A percentile compares a stretch with the other conserved stretches of the same genome.
Conservation (phyloP, 2,113 vertebrate species). For the Spea multiplicata region DNA sequence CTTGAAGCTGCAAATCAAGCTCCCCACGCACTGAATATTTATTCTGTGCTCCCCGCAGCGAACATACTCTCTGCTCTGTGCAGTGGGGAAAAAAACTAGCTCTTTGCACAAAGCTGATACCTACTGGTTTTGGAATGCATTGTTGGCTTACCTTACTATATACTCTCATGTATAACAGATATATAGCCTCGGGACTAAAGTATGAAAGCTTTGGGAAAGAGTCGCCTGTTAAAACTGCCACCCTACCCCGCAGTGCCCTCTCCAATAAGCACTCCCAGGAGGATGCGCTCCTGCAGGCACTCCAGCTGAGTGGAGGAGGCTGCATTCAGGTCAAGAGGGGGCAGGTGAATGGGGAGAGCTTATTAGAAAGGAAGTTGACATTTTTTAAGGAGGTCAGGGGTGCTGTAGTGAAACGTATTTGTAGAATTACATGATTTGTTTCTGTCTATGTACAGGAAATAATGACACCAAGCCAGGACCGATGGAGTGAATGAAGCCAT, state of each 20-base stretch:
- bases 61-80: not conserved
- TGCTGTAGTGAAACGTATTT: not conserved
- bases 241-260: constrained; percentile 28
- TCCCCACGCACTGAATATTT: too few species aligned
- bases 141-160: constrained; percentile 16
- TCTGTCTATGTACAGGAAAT: too few species aligned
- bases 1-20: too few species aligned
- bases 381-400: not conserved
- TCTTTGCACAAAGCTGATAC: not conserved
- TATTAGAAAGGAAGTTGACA: not conserved
- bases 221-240: constrained; percentile 31
- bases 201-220: constrained; percentile 4
- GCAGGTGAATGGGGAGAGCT: constrained; percentile 16
- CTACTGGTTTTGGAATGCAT: constrained; percentile 23
- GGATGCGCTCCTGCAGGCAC: constrained; percentile 23
- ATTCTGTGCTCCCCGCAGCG: too few species aligned
- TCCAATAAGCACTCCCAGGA: constrained; percentile 28
- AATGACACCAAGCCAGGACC: too few species aligned
- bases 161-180: constrained; percentile 25
- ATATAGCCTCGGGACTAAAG: constrained; percentile 27
- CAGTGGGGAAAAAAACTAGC: not conserved
- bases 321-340: constrained; percentile 17
- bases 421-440: too few species aligned
- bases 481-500: too few species aligned
- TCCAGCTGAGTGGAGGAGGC: constrained; percentile 7